Conservation (phyloP, 2,113 vertebrate species). For the Malurus elegans region DNA sequence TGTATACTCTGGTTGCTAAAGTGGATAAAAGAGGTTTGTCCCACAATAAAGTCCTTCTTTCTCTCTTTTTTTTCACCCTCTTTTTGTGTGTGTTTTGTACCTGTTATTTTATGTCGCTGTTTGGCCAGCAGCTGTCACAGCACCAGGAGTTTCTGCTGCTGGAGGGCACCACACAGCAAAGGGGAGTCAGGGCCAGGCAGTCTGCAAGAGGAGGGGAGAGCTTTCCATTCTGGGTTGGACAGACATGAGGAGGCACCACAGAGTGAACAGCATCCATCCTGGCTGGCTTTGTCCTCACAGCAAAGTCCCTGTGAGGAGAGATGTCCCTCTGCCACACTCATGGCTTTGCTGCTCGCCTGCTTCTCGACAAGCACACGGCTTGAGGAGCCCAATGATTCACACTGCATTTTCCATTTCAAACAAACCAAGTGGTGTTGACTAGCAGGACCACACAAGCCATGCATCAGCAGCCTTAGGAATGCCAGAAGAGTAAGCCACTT, state of each 20-base stretch:
- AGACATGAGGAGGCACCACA: neutral
- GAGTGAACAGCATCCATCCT: neutral
- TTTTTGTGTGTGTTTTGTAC: too few species aligned
- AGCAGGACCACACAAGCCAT: neutral
- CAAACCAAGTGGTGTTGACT: neutral
- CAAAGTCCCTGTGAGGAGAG: neutral
- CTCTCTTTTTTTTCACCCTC: too few species aligned
- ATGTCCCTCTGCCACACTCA: neutral
- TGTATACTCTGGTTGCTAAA: too few species aligned
- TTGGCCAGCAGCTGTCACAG: neutral
- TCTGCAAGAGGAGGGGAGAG: neutral
- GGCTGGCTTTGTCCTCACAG: neutral
- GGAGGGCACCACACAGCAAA: neutral
- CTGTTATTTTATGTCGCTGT: too few species aligned
- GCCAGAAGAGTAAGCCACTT: neutral
- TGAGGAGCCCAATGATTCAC: neutral
- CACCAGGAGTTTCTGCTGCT: neutral
- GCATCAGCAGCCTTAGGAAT: neutral
- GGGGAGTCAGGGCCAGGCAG: neutral
- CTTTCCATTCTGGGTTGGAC: neutral
- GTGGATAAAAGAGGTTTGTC: too few species aligned
- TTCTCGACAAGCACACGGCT: accelerated
- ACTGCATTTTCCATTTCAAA: neutral
- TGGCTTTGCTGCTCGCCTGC: neutral
- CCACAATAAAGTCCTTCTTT: too few species aligned